Conservation (phyloP, 2,888 invertebrate genomes). For the Nesidiocoris tenuis region DNA sequence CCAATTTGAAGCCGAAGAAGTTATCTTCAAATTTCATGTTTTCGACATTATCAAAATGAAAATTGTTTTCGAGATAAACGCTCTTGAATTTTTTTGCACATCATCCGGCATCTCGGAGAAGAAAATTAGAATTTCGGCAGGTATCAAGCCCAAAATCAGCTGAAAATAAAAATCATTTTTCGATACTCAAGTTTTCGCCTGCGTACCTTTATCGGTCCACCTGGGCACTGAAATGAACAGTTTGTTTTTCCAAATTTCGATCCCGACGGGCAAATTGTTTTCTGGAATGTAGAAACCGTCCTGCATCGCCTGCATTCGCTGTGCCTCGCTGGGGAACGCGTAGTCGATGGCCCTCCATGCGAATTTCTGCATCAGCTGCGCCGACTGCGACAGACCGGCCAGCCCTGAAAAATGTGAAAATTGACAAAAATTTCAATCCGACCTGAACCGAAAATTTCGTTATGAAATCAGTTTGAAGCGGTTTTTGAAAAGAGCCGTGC, state of each 20-base stretch:
- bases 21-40: too few relatives aligned
- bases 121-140: too few relatives aligned
- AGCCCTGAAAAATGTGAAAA: conserved; percentile 24
- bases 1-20: too few relatives aligned
- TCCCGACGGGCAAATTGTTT: conserved; percentile 78
- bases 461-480: too few relatives aligned
- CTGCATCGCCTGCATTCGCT: conserved; percentile 64
- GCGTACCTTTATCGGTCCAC: conserved; percentile 73
- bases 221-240: conserved; percentile 81
- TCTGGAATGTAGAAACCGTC: conserved; percentile 70
- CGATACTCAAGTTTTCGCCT: too few relatives aligned
- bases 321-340: conserved; percentile 65
- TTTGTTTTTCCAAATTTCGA: conserved; percentile 77
- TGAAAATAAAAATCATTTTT: too few relatives aligned
- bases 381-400: conserved; percentile 5
- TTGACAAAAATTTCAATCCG: neutral
- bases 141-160: too few relatives aligned
- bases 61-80: too few relatives aligned
- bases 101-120: too few relatives aligned
- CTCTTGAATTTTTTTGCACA: neutral
- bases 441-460: too few relatives aligned
- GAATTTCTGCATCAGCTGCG: conserved; percentile 65
- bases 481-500: too few relatives aligned
- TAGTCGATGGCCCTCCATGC: conserved; percentile 77
- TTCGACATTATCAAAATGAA: too few relatives aligned